Base-by-base conservation (phyloP, 1,140 invertebrate species). In the Mylabris phalerata region DNA sequence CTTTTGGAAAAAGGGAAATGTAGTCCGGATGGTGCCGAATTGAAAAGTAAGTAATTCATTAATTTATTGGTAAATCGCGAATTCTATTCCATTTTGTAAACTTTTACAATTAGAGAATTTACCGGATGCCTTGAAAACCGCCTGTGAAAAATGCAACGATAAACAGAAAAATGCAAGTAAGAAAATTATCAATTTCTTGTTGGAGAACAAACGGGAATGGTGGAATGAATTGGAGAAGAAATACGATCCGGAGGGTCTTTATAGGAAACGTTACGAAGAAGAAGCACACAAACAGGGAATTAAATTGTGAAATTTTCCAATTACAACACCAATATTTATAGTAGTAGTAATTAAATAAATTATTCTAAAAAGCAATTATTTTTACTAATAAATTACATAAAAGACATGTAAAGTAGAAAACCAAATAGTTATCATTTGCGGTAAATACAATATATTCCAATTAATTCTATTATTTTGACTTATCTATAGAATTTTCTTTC, bases 111-210 rank as follows among this genome's bases (percentile, higher is more conserved):
- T 24, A 55, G 62, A 52, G n/a, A 41, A 39, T 1, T 10, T 87
- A 32, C 85, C 85, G 9, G 84, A 87, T 63, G 84, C 84, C 0
- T 74, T 87, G 45, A 73, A 79, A 50, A 81, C 78, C 9, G 78
- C 81, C n/a, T 87, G 85, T 61, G 71, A 74, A 26, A 80, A 81
- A 63, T 87, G 85, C 68, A 85, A 78, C 10, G 78, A 80, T 7
- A 75, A 72, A 9, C 84, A 87, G 67, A 79, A 77, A 39, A 72
- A 70, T 3, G 80, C 81, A 5, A 80, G 84, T 4, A 78, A 84
- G 50, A 80, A 79, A 64, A 75, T 86, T 6, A 81, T 84, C 9
- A 77, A 77, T 54, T 75, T 73, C 62, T 66, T 83, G 64, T 80
- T 81, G 48, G 66, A 75, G 50, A 61, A 78, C 9, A 75, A 68